phyloP scores from a whole-genome alignment of 2,113 vertebrate species.

The Ceyx margarethae region DNA sequence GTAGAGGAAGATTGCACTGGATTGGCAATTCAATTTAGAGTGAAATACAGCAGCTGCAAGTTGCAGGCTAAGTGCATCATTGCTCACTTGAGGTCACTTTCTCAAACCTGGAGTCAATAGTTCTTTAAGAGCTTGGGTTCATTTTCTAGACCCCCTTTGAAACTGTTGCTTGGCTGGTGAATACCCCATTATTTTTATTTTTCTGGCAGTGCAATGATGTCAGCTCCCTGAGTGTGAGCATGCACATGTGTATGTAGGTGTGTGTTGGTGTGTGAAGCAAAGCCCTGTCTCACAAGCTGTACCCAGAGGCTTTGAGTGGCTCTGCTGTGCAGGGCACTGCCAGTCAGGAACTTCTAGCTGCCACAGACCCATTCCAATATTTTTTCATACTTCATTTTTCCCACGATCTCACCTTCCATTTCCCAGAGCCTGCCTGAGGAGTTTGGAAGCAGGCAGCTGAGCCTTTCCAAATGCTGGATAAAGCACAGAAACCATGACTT shows the following conservation, averaged over 20 bases:
- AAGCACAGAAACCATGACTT: constrained; percentile 12
- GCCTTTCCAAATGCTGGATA: constrained; percentile 5
- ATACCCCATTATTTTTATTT: constrained; percentile 6
- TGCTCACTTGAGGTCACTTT: constrained; percentile 60
- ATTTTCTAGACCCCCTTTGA: constrained; percentile 31
- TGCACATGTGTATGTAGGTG: neutral
- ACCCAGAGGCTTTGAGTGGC: neutral
- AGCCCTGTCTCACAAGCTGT: neutral
- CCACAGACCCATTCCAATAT: neutral
- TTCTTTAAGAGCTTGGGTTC: constrained; percentile 43
- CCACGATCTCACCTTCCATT: constrained; percentile 50
- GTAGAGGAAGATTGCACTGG: constrained; percentile 18
- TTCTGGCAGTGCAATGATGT: neutral
- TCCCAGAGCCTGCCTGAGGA: constrained; percentile 20
- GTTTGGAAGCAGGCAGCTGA: constrained; percentile 5
- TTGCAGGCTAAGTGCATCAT: constrained; percentile 51
- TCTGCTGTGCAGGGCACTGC: neutral
- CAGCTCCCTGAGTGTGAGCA: neutral
- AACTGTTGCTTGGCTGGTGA: constrained; percentile 9
- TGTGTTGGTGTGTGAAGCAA: neutral
- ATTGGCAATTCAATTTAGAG: constrained; percentile 57
- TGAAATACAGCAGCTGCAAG: constrained; percentile 44
- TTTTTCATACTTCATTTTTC: constrained; percentile 25
- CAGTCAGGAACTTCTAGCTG: neutral
- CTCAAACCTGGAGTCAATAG: constrained; percentile 48